Evolutionary conservation across 2,888 invertebrate species (phyloP), one percentile per base, ranked within the genome.

Genomic region (Temnothorax ravouxi): DNA sequence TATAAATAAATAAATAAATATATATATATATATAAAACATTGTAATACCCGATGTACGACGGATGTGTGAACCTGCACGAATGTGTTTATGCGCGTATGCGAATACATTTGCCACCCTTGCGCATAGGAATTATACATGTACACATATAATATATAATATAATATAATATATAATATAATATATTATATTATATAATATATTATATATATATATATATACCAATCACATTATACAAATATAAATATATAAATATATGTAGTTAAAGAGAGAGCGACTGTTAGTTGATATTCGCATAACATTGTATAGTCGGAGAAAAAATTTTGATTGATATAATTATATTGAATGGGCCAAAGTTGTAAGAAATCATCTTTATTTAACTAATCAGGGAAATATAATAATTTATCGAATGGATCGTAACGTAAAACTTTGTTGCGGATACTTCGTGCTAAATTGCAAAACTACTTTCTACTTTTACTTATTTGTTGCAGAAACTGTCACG

Each of bases 291-390:
- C 86, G 87, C 88, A 90, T 88, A 88, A 90, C 85, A 92, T 91
- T 93, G 92, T 92, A 93, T 92, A 93, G 89, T 92, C 91, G 25
- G 47, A 47, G 11, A 47, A 18, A 67, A 72, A 90, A 91, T 88
- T 90, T 88, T 91, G 88, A 89, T 91, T 89, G 88, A 89, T 91
- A 92, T 86, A 90, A 92, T 92, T 91, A 91, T 91, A 92, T 91
- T 93, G 88, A 91, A 92, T 92, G 91, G 91, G 89, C 88, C 90
- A 91, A 92, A 92, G 86, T 86, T 88, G 72, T 87, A 86, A 85
- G 56, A 76, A 77, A 80, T 76, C 74, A 64, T 86, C 25, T 85
- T 84, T 82, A 64, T 85, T 83, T 69, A 47, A 76, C 9, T 76
- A 41, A 59, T 50, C 25, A 80, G 38, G 25, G 47, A 80, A 80